Evolutionary conservation across 2,113 vertebrate genomes (phyloP).

Genomic region (Struthidea cinerea): DNA sequence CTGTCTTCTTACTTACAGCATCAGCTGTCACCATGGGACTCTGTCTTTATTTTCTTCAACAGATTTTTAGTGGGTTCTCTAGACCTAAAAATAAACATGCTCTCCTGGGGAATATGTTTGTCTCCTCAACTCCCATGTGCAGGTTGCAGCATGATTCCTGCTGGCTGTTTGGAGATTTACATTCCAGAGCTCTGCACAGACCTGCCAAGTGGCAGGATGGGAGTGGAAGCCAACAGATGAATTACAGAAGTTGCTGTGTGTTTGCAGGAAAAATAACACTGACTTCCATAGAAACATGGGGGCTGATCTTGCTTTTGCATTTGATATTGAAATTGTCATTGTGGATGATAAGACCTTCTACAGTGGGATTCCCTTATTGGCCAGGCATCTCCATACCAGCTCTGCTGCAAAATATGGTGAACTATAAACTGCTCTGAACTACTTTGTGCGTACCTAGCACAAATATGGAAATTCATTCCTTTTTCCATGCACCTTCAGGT

Average conservation of each 20-base stretch:
- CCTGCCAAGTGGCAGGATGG: neutral
- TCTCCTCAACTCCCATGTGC: neutral
- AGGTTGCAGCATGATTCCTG: neutral
- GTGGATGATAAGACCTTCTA: neutral
- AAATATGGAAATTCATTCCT: neutral
- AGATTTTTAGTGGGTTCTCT: slow-evolving; percentile 48
- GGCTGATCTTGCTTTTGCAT: neutral
- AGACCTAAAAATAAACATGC: slow-evolving; percentile 38
- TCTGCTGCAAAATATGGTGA: neutral
- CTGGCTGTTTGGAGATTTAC: neutral
- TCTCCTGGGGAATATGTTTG: neutral
- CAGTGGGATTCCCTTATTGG: neutral
- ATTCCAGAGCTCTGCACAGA: neutral
- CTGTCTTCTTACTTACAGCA: neutral
- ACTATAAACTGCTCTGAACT: neutral
- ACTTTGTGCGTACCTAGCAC: neutral
- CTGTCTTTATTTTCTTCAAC: slow-evolving; percentile 45
- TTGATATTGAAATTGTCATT: neutral
- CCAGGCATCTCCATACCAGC: neutral
- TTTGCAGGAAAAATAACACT: neutral
- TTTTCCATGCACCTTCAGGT: neutral
- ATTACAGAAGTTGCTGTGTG: neutral
- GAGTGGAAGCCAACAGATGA: neutral
- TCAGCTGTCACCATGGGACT: neutral
- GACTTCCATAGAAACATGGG: neutral